Percentiles rank a stretch among this genome's conserved stretches.
These are phyloP conservation scores for Aphis gossypii DNA, from an alignment of 1,140 invertebrate species.

Conservation along the genomic window DNA sequence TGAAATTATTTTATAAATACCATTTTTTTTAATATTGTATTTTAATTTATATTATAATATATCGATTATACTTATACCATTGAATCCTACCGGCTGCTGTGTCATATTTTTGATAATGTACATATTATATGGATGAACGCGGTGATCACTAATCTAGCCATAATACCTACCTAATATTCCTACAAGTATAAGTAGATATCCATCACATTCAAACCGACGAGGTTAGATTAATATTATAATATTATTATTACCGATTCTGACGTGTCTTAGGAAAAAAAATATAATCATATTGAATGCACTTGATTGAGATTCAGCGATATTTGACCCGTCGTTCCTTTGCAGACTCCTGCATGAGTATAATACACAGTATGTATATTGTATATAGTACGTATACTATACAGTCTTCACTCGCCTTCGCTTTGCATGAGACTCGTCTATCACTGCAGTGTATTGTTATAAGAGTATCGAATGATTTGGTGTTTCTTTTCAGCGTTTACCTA, in stretches of 20 bases:
- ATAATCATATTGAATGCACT: not conserved
- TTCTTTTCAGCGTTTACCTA: constrained; percentile 19
- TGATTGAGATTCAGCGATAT: not conserved
- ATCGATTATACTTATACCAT: not conserved
- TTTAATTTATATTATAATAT: not conserved
- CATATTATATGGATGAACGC: not conserved
- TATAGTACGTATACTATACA: not conserved
- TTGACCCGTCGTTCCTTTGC: not conserved
- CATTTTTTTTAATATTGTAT: not conserved
- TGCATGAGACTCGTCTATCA: not conserved
- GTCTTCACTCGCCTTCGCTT: not conserved
- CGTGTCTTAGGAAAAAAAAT: not conserved
- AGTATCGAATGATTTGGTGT: not conserved
- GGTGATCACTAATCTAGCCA: not conserved
- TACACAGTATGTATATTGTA: not conserved
- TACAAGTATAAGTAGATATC: not conserved
- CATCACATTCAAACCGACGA: not conserved
- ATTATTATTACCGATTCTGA: not conserved
- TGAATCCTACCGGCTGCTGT: not conserved
- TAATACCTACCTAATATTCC: not conserved
- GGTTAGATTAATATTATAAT: not conserved
- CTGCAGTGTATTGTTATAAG: not conserved
- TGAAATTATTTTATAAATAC: not conserved
- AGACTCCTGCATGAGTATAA: not conserved
- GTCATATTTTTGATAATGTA: not conserved